Evolutionary conservation across 2,113 vertebrate species (phyloP).

Genomic region (Rhinopomastus cyanomelas): DNA sequence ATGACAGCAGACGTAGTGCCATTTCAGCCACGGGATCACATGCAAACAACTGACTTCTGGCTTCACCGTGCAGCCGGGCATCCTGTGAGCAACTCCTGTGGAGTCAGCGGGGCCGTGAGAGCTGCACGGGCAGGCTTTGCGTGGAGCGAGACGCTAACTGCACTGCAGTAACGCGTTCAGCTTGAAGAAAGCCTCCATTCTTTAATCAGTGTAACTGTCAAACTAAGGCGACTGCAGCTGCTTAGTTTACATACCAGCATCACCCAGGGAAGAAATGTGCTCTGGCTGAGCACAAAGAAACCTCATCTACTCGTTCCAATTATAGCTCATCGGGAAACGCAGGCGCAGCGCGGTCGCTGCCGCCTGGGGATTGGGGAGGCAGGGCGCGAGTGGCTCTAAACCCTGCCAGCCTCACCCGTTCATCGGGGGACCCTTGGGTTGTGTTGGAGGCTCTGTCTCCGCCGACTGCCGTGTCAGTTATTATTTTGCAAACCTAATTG

Average conservation of each 20-base stretch:
- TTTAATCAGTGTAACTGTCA: slow-evolving; percentile 67
- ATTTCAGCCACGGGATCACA: background rate
- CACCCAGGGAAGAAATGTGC: slow-evolving; percentile 62
- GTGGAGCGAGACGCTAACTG: background rate
- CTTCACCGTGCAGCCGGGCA: background rate
- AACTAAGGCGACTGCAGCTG: slow-evolving; percentile 54
- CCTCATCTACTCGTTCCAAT: slow-evolving; percentile 42
- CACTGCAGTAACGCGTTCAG: background rate
- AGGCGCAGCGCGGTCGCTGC: slow-evolving; percentile 10
- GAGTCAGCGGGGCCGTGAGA: background rate
- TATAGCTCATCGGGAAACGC: slow-evolving; percentile 49
- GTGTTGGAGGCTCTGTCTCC: slow-evolving; percentile 59
- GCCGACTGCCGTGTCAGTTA: slow-evolving; percentile 28
- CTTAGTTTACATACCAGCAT: slow-evolving; percentile 67
- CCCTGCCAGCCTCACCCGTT: slow-evolving; percentile 57
- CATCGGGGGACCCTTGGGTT: slow-evolving; percentile 69
- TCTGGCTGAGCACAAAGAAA: slow-evolving; percentile 55
- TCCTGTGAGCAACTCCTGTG: background rate
- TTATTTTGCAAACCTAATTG: slow-evolving; percentile 57
- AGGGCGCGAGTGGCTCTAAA: slow-evolving; percentile 58
- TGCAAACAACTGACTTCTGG: background rate
- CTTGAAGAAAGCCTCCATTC: slow-evolving; percentile 55
- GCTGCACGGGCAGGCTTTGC: background rate
- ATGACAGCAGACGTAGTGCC: background rate
- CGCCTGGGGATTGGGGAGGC: slow-evolving; percentile 13